Evolutionary conservation across 2,797 vertebrate genomes (phyloP).

Genomic region (Etheostoma perlongum): DNA sequence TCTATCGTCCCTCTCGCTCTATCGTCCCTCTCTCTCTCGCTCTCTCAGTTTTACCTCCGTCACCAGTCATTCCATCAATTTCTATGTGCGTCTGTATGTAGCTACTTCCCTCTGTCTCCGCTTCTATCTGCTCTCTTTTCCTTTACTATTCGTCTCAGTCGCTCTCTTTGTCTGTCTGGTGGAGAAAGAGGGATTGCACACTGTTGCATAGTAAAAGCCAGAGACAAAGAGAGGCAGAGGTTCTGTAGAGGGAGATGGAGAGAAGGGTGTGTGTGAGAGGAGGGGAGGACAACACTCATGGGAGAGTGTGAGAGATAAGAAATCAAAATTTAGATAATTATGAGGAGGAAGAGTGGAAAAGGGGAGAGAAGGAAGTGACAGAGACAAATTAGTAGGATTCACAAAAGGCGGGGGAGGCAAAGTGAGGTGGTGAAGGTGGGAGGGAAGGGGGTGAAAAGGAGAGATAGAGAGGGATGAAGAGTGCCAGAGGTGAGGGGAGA

Average conservation of each 20-base stretch:
- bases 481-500: slow-evolving; percentile 71
- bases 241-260: background rate
- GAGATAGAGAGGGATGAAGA: slow-evolving; percentile 47
- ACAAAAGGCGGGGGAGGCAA: slow-evolving; percentile 26
- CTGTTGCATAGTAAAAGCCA: slow-evolving; percentile 72
- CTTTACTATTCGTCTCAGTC: slow-evolving; percentile 58
- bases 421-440: slow-evolving; percentile 11
- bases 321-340: slow-evolving; percentile 23
- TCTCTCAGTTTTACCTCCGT: slow-evolving; percentile 44
- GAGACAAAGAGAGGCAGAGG: slow-evolving; percentile 13
- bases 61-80: slow-evolving; percentile 77
- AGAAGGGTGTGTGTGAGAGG: background rate
- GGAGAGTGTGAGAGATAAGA: slow-evolving; percentile 6
- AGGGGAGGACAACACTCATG: slow-evolving; percentile 27
- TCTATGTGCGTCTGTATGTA: slow-evolving; percentile 70
- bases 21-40: slow-evolving; percentile 28
- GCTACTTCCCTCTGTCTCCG: slow-evolving; percentile 64
- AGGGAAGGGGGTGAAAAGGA: slow-evolving; percentile 1
- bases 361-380: slow-evolving; percentile 10
- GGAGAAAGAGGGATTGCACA: slow-evolving; percentile 69
- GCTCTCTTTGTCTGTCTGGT: slow-evolving; percentile 69
- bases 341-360: background rate
- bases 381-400: slow-evolving; percentile 55
- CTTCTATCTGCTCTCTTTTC: slow-evolving; percentile 47
- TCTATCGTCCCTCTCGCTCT: slow-evolving; percentile 1